Conservation (phyloP, 2,888 invertebrate species). For the Carterocephalus palaemon region DNA sequence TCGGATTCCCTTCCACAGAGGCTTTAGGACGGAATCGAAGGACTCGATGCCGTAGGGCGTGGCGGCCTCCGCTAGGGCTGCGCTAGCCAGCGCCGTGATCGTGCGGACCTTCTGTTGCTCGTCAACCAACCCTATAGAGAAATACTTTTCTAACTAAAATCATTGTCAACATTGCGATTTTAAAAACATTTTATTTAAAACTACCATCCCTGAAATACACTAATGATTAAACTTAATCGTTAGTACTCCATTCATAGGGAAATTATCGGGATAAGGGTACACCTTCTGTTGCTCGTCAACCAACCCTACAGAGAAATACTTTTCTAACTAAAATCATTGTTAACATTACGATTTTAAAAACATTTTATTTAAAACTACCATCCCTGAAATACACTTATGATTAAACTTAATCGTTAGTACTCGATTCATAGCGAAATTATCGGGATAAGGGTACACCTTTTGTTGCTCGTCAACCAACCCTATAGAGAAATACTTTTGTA, state of each 20-base stretch:
- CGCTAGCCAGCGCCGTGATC: slow-evolving; percentile 98
- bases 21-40: slow-evolving; percentile 99
- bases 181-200: too few species aligned
- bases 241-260: too few species aligned
- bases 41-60: slow-evolving; percentile 99
- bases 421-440: too few species aligned
- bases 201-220: too few species aligned
- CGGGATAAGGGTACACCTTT: too few species aligned
- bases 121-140: slow-evolving; percentile 88
- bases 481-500: slow-evolving; percentile 40
- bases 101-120: slow-evolving; percentile 99
- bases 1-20: slow-evolving; percentile 99
- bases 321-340: slow-evolving; percentile 12
- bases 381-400: too few species aligned
- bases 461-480: slow-evolving; percentile 98
- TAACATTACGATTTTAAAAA: too few species aligned
- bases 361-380: too few species aligned
- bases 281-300: slow-evolving; percentile 99
- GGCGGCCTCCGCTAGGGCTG: slow-evolving; percentile 98
- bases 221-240: too few species aligned
- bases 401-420: too few species aligned
- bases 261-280: too few species aligned
- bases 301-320: slow-evolving; percentile 76
- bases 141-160: slow-evolving; percentile 10
- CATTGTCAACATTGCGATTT: too few species aligned